These are phyloP conservation scores for Ancistrus triradiatus DNA, from an alignment of 2,113 vertebrate species.

Conservation along the genomic window DNA sequence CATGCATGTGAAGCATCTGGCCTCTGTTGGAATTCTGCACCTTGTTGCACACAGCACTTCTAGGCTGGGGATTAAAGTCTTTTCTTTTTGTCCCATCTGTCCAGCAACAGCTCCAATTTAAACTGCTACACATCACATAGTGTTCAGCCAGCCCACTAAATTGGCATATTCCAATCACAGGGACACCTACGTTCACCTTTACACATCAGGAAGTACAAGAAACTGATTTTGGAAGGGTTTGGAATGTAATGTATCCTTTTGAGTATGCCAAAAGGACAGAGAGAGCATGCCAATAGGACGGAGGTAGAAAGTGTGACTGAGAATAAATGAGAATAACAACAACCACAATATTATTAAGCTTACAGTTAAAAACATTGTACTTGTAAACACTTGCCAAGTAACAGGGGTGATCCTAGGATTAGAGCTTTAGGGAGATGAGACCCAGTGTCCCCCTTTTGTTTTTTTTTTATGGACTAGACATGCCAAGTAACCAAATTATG, in stretches of 20 bases:
- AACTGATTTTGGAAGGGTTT: conserved; percentile 35
- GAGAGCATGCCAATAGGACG: neutral
- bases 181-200: conserved; percentile 58
- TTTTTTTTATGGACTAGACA: no score
- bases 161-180: conserved; percentile 42
- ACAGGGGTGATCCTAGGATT: no score
- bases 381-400: no score
- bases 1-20: conserved; percentile 53
- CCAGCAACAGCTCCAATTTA: conserved; percentile 60
- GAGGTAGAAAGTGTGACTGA: neutral
- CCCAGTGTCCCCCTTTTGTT: no score
- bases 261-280: neutral
- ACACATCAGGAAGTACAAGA: conserved; percentile 38
- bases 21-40: conserved; percentile 56
- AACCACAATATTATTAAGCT: neutral
- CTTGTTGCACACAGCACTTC: conserved; percentile 59
- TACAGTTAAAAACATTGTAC: no score
- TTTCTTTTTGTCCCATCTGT: conserved; percentile 70
- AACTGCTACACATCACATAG: conserved; percentile 61
- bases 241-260: conserved; percentile 7
- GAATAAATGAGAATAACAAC: neutral
- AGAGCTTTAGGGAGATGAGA: no score
- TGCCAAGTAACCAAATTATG: no score
- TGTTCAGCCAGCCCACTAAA: conserved; percentile 45
- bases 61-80: conserved; percentile 63